Conservation (phyloP, 2,888 invertebrate genomes). For the Apamea crenata region DNA sequence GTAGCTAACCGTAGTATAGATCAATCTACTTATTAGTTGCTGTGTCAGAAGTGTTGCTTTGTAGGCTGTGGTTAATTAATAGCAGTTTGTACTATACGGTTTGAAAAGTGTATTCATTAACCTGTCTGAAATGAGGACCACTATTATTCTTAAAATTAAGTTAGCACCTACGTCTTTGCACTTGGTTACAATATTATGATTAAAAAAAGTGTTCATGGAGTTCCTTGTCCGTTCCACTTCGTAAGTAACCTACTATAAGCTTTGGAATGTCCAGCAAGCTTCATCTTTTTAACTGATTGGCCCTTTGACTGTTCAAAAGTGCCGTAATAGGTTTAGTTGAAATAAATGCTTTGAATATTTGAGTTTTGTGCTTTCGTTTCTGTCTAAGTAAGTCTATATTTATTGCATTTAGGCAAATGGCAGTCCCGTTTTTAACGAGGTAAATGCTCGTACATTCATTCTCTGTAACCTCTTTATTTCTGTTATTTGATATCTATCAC, state of each 20-base stretch:
- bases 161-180: background rate
- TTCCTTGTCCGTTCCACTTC: background rate
- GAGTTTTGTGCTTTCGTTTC: background rate
- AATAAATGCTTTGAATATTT: background rate
- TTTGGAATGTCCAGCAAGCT: background rate
- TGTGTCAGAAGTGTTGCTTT: background rate
- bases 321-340: background rate
- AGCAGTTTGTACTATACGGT: background rate
- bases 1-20: background rate
- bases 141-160: background rate
- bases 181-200: background rate
- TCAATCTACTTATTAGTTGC: conserved; percentile 10
- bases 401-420: background rate
- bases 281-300: background rate
- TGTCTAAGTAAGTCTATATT: no score
- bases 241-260: background rate
- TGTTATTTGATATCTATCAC: background rate
- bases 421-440: background rate
- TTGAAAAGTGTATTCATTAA: no score
- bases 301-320: background rate
- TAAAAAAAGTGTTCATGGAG: background rate
- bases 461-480: background rate
- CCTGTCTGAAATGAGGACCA: background rate
- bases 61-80: background rate
- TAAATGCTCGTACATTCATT: background rate